These are phyloP conservation scores for Saimiri boliviensis DNA, from an alignment of 2,113 vertebrate genomes.

Conservation along the genomic window DNA sequence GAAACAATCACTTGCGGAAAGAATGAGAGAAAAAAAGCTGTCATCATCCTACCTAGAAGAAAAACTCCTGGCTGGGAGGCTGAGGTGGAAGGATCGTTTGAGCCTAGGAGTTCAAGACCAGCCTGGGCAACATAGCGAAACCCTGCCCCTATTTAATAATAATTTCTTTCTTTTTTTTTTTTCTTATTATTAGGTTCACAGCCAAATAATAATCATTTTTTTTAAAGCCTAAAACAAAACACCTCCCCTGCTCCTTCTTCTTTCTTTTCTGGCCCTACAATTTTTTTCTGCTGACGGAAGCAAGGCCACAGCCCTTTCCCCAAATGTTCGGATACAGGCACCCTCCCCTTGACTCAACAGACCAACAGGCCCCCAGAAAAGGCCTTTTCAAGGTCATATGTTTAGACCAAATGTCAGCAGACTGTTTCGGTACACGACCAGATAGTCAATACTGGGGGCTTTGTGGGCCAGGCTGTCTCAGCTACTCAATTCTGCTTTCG, in stretches of 20 bases:
- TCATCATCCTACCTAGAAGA: neutral
- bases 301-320: neutral
- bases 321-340: neutral
- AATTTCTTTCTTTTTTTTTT: no score
- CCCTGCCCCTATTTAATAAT: no score
- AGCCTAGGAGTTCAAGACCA: no score
- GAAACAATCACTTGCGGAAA: neutral
- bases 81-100: no score
- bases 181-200: no score
- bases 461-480: neutral
- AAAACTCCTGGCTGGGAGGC: neutral
- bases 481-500: neutral
- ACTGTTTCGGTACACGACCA: neutral
- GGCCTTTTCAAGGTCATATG: neutral
- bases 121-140: no score
- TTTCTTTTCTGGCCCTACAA: neutral
- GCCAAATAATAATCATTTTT: no score
- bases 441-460: neutral
- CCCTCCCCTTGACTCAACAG: neutral
- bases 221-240: no score
- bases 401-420: no score
- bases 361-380: neutral
- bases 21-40: neutral
- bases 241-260: neutral
- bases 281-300: neutral